A percentile compares a stretch with the other conserved stretches of the same genome.
Evolutionary conservation across 2,113 vertebrate species (phyloP).

Genomic region (Alectura lathami): DNA sequence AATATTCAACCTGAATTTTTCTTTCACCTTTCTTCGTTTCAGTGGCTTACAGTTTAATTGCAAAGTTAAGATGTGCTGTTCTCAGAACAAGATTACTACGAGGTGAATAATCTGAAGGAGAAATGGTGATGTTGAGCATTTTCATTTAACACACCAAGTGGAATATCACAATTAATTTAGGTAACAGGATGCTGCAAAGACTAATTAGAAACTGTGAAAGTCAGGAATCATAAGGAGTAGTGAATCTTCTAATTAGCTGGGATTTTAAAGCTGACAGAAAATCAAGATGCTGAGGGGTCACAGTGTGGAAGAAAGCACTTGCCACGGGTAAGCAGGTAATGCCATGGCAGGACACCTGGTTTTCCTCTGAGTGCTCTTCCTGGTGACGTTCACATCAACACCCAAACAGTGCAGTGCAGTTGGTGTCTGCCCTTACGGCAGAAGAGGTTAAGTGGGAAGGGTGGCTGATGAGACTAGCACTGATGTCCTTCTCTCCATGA

Average conservation of each 20-base stretch:
- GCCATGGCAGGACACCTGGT: neutral
- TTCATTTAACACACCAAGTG: neutral
- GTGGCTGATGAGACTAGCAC: neutral
- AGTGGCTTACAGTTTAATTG: neutral
- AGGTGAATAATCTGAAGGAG: neutral
- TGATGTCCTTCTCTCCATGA: neutral
- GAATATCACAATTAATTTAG: conserved; percentile 13
- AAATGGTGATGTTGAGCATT: neutral
- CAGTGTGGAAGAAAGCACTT: neutral
- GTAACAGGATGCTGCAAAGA: neutral
- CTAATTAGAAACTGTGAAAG: conserved; percentile 34
- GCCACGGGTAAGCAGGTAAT: neutral
- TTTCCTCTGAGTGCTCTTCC: neutral
- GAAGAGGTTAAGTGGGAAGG: neutral
- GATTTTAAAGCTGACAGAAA: conserved; percentile 32
- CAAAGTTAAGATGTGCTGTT: neutral
- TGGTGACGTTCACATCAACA: neutral
- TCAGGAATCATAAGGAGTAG: conserved; percentile 17
- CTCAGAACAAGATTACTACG: neutral
- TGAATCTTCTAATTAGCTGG: conserved; percentile 18
- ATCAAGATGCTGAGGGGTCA: conserved; percentile 7
- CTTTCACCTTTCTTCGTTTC: neutral
- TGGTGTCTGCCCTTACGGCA: neutral
- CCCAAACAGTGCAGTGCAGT: neutral
- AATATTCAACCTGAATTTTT: conserved; percentile 25